Evolutionary conservation across 2,888 invertebrate species (phyloP).

Genomic region (Cryptosula pallasiana): DNA sequence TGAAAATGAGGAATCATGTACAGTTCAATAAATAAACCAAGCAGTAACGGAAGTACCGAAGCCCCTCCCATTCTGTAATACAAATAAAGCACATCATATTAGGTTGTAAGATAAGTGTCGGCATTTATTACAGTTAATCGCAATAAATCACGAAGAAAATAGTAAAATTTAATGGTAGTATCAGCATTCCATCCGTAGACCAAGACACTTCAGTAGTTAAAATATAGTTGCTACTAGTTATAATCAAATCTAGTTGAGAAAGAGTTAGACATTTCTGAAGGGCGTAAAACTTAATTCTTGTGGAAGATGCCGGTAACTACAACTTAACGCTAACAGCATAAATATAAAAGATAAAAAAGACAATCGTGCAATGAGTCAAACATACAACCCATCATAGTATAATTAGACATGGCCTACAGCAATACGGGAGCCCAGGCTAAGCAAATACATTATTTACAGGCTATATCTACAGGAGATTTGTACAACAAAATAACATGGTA

Average conservation of each 20-base stretch:
- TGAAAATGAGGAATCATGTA: too few species aligned
- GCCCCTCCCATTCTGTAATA: too few species aligned
- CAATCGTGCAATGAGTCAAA: neutral
- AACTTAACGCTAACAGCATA: neutral
- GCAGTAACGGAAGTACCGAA: too few species aligned
- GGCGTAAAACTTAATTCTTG: neutral
- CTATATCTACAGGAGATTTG: constrained; percentile 20
- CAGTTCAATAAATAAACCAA: too few species aligned
- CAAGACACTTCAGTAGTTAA: neutral
- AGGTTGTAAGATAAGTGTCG: too few species aligned
- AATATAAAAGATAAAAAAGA: constrained; percentile 16
- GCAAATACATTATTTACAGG: constrained; percentile 23
- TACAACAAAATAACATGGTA: neutral
- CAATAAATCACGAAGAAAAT: neutral
- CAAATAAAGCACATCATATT: too few species aligned
- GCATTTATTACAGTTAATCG: neutral
- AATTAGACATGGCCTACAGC: neutral
- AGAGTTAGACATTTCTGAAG: neutral
- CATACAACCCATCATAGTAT: neutral
- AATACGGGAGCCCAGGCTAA: neutral
- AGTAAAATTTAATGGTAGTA: neutral
- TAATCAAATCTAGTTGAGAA: neutral
- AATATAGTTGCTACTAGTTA: neutral
- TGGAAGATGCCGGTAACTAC: neutral
- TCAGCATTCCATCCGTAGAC: neutral